A percentile compares a stretch with the other conserved stretches of the same genome.
Evolutionary conservation across 2,797 vertebrate genomes (phyloP).

Genomic region (Cheirogaleus major): DNA sequence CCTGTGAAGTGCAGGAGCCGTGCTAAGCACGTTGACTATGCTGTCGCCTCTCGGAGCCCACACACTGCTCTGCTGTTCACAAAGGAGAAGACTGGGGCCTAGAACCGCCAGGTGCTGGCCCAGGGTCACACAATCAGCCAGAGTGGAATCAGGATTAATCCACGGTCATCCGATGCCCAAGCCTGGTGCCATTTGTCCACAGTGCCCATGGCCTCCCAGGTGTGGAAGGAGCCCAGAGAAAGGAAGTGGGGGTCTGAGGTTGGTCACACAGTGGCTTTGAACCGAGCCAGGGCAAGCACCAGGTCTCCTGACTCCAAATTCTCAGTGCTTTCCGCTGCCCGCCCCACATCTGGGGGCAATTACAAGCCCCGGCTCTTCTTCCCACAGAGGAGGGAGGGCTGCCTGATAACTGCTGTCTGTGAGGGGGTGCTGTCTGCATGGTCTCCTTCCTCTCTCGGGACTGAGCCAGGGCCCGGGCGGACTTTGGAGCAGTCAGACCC

Average conservation of each 20-base stretch:
- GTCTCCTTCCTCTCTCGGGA: neutral
- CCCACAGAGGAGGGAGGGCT: conserved; percentile 19
- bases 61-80: neutral
- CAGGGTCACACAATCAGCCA: neutral
- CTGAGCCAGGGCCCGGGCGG: neutral
- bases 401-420: neutral
- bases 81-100: neutral
- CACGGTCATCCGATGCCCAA: neutral
- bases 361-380: conserved; percentile 20
- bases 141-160: neutral
- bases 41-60: neutral
- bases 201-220: neutral
- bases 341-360: conserved; percentile 67
- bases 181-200: neutral
- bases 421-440: neutral
- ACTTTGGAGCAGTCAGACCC: neutral
- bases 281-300: neutral
- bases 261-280: neutral
- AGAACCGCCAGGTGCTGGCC: neutral
- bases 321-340: neutral
- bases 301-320: conserved; percentile 3
- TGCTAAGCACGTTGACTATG: neutral
- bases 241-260: neutral
- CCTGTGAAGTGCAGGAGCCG: accelerated
- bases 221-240: neutral